These are phyloP conservation scores for Philhelius pedissequus DNA, from an alignment of 2,888 invertebrate genomes.

Conservation along the genomic window DNA sequence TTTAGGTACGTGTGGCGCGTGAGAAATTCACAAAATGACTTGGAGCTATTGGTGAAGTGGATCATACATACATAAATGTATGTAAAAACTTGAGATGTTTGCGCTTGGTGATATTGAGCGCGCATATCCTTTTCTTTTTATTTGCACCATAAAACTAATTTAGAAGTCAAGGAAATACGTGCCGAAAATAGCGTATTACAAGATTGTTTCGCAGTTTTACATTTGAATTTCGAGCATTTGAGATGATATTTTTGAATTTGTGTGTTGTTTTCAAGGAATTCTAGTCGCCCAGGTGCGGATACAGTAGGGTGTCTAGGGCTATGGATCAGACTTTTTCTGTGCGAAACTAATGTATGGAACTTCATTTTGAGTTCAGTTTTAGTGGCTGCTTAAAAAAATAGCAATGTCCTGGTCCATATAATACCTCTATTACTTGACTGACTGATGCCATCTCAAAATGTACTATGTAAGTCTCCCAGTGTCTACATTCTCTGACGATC, in stretches of 20 bases:
- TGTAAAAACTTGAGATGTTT: not conserved
- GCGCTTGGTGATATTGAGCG: not conserved
- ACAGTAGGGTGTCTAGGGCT: not conserved
- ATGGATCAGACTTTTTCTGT: too few relatives aligned
- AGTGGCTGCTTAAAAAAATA: too few relatives aligned
- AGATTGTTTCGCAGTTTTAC: not conserved
- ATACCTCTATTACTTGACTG: too few relatives aligned
- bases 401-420: too few relatives aligned
- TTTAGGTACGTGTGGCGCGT: constrained; percentile 7
- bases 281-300: not conserved
- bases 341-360: too few relatives aligned
- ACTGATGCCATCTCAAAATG: too few relatives aligned
- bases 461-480: too few relatives aligned
- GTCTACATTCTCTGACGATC: too few relatives aligned
- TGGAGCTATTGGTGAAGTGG: not conserved
- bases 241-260: not conserved
- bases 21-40: constrained; percentile 14
- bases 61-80: not conserved
- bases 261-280: not conserved
- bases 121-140: not conserved
- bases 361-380: too few relatives aligned
- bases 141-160: not conserved
- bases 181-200: constrained; percentile 11
- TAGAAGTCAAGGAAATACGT: constrained; percentile 18
- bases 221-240: not conserved